phyloP scores from a whole-genome alignment of 2,113 vertebrate genomes.

The Shinisaurus crocodilurus region DNA sequence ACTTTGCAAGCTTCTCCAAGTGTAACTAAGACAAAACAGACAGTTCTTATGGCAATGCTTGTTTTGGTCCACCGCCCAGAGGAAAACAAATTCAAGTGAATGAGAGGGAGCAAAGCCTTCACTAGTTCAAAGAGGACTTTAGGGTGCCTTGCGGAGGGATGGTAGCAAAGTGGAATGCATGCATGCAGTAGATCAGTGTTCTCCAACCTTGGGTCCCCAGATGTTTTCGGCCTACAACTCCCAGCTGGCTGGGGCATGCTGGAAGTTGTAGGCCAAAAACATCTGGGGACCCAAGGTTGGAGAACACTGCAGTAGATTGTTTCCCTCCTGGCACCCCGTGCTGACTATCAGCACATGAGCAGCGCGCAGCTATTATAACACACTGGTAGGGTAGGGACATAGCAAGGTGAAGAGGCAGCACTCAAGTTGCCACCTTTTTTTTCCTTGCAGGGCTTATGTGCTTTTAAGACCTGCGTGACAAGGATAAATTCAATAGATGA shows the following conservation, averaged over 20 bases:
- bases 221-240: no score
- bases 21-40: slow-evolving; percentile 36
- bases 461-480: neutral
- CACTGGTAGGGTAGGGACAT: no score
- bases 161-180: neutral
- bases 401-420: neutral
- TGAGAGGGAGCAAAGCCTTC: neutral
- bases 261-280: no score
- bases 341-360: neutral
- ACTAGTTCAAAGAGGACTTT: neutral
- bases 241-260: no score
- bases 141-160: neutral
- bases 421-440: neutral
- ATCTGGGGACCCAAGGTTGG: no score
- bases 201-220: no score
- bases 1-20: slow-evolving; percentile 30
- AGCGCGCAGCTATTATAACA: neutral
- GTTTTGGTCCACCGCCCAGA: slow-evolving; percentile 24
- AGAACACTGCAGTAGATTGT: neutral
- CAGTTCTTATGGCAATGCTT: slow-evolving; percentile 35
- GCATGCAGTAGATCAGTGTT: no score
- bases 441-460: neutral
- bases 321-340: neutral
- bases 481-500: neutral
- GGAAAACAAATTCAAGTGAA: slow-evolving; percentile 13